phyloP scores from a whole-genome alignment of 2,888 invertebrate species.

The Drosophila borealis region DNA sequence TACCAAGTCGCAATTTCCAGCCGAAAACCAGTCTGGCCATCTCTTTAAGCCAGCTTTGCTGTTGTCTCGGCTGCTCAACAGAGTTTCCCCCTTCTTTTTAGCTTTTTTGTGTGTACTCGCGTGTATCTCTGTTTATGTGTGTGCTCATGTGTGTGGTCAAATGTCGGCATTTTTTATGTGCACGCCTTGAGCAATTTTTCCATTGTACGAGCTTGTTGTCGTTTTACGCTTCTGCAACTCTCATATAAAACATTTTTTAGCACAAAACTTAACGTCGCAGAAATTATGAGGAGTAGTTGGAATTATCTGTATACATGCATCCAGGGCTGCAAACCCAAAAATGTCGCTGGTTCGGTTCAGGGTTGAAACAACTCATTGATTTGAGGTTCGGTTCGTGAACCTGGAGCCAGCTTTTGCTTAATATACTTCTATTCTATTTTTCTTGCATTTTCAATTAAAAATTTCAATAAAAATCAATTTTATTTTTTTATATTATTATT shows the following conservation, averaged over 20 bases:
- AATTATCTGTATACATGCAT: not conserved
- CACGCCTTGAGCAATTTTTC: constrained; percentile 71
- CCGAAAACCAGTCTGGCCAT: constrained; percentile 79
- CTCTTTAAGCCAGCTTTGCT: constrained; percentile 53
- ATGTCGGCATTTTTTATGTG: constrained; percentile 75
- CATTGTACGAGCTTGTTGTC: constrained; percentile 59
- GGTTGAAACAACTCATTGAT: too few species aligned
- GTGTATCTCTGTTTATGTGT: constrained; percentile 9
- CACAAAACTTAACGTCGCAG: constrained; percentile 71
- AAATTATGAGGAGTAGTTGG: constrained; percentile 56
- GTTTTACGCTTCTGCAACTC: constrained; percentile 56
- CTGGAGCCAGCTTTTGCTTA: too few species aligned
- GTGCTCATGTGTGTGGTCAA: constrained; percentile 70
- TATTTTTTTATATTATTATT: too few species aligned
- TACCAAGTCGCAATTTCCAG: constrained; percentile 62
- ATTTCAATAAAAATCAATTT: too few species aligned
- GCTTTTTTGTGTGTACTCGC: constrained; percentile 30
- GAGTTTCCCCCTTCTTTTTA: constrained; percentile 63
- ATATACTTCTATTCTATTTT: too few species aligned
- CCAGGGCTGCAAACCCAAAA: too few species aligned
- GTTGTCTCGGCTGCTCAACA: constrained; percentile 23
- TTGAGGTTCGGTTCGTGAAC: too few species aligned
- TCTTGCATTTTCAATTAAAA: too few species aligned
- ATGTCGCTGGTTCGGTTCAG: too few species aligned
- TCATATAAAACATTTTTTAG: constrained; percentile 30